Evolutionary conservation across 1,140 invertebrate species (phyloP).

Genomic region (Megathymus violae): DNA sequence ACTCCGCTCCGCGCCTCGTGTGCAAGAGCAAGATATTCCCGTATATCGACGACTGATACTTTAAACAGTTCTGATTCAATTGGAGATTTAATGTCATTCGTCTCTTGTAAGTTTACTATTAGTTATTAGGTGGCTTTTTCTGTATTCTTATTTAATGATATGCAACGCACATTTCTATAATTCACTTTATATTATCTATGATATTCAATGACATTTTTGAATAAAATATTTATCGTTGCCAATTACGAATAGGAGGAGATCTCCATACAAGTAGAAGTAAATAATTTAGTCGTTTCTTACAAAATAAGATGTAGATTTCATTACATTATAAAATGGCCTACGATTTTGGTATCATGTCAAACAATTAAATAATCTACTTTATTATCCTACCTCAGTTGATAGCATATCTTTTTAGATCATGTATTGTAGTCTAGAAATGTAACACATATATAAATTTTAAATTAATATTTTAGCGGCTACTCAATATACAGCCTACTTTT

Average conservation of each 20-base stretch:
- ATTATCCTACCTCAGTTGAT: slow-evolving; percentile 62
- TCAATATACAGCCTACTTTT: slow-evolving; percentile 18
- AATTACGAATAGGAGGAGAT: neutral
- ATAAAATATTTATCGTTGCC: neutral
- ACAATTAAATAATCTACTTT: slow-evolving; percentile 15
- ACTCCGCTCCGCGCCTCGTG: slow-evolving; percentile 73
- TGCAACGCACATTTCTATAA: slow-evolving; percentile 8
- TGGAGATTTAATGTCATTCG: slow-evolving; percentile 26
- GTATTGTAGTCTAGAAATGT: slow-evolving; percentile 12
- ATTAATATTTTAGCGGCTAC: slow-evolving; percentile 29
- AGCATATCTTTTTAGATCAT: slow-evolving; percentile 63
- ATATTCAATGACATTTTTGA: neutral
- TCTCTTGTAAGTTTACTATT: slow-evolving; percentile 31
- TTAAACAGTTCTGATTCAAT: slow-evolving; percentile 53
- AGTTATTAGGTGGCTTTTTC: slow-evolving; percentile 31
- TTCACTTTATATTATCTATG: neutral
- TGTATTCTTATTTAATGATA: slow-evolving; percentile 2
- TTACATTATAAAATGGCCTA: slow-evolving; percentile 21
- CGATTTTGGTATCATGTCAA: too few species aligned
- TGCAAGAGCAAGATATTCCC: slow-evolving; percentile 77
- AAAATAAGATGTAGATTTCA: neutral
- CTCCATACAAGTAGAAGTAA: neutral
- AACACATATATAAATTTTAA: neutral
- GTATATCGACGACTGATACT: slow-evolving; percentile 80
- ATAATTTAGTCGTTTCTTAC: neutral